Evolutionary conservation across 2,113 vertebrate species (phyloP).

Genomic region (Nesogale talazaci): DNA sequence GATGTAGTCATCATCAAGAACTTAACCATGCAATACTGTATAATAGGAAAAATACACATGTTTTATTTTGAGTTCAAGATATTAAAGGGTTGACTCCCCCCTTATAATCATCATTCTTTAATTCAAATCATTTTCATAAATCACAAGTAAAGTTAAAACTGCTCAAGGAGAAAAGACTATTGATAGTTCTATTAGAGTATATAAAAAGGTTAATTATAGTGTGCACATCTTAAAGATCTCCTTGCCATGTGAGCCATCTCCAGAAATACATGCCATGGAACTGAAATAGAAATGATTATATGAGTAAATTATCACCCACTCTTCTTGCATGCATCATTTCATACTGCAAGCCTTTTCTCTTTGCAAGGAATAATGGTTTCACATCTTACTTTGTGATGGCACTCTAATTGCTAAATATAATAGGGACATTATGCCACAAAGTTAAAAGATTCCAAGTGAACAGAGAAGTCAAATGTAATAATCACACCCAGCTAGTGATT

Average conservation of each 20-base stretch:
- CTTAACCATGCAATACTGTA: slow-evolving; percentile 41
- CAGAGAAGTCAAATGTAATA: slow-evolving; percentile 80
- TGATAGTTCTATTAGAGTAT: slow-evolving; percentile 65
- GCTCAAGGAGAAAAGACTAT: slow-evolving; percentile 44
- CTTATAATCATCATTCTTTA: slow-evolving; percentile 43
- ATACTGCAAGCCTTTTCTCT: slow-evolving; percentile 73
- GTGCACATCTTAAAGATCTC: slow-evolving; percentile 68
- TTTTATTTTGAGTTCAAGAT: slow-evolving; percentile 56
- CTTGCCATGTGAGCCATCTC: slow-evolving; percentile 71
- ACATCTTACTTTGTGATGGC: slow-evolving; percentile 78
- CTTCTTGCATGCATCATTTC: slow-evolving; percentile 75
- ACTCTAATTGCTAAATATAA: slow-evolving; percentile 82
- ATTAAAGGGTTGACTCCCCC: neutral
- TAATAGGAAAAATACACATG: slow-evolving; percentile 27
- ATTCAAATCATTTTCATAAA: slow-evolving; percentile 56
- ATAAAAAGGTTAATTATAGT: slow-evolving; percentile 78
- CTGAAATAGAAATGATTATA: slow-evolving; percentile 81
- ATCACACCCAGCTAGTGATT: slow-evolving; percentile 52
- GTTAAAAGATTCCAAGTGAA: slow-evolving; percentile 78
- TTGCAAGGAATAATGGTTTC: slow-evolving; percentile 80
- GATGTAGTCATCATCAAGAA: slow-evolving; percentile 21
- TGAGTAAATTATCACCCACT: slow-evolving; percentile 81
- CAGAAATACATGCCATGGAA: slow-evolving; percentile 79
- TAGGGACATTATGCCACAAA: slow-evolving; percentile 78
- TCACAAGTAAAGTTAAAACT: slow-evolving; percentile 66